These are phyloP conservation scores for Diuraphis noxia DNA, from an alignment of 1,140 invertebrate species.

Conservation along the genomic window DNA sequence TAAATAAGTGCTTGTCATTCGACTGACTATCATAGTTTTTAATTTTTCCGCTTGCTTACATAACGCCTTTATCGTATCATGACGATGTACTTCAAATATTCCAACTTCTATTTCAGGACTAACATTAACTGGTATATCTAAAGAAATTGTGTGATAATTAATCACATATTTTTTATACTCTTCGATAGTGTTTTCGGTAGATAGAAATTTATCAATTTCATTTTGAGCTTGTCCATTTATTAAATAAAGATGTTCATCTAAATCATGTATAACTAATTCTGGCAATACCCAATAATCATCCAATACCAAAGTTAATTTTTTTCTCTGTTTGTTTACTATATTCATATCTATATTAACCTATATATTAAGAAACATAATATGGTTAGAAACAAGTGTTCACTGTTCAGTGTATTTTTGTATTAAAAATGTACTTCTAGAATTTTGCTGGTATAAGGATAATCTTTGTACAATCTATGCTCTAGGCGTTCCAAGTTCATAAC, in stretches of 20 bases:
- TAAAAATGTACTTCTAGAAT: slow-evolving; percentile 34
- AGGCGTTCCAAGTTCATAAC: slow-evolving; percentile 39
- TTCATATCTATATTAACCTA: slow-evolving; percentile 59
- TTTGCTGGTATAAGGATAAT: not conserved
- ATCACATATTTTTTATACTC: slow-evolving; percentile 69
- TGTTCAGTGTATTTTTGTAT: not conserved
- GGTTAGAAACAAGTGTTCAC: not conserved
- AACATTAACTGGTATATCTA: slow-evolving; percentile 68
- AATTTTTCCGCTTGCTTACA: slow-evolving; percentile 70
- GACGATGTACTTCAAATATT: slow-evolving; percentile 83
- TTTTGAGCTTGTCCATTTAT: slow-evolving; percentile 74
- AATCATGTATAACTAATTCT: slow-evolving; percentile 72
- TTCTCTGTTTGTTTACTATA: slow-evolving; percentile 65
- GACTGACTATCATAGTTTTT: slow-evolving; percentile 71
- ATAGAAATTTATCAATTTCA: slow-evolving; percentile 72
- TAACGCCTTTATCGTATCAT: slow-evolving; percentile 76
- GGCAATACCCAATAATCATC: slow-evolving; percentile 73
- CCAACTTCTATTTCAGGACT: slow-evolving; percentile 74
- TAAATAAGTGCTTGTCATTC: slow-evolving; percentile 81
- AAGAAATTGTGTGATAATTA: slow-evolving; percentile 69
- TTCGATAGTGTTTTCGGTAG: slow-evolving; percentile 68
- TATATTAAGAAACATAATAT: not conserved
- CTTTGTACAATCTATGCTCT: slow-evolving; percentile 31
- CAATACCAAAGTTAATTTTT: slow-evolving; percentile 66
- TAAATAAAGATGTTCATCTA: slow-evolving; percentile 79